phyloP scores from a whole-genome alignment of 1,140 invertebrate genomes.

The Elymnias hypermnestra region DNA sequence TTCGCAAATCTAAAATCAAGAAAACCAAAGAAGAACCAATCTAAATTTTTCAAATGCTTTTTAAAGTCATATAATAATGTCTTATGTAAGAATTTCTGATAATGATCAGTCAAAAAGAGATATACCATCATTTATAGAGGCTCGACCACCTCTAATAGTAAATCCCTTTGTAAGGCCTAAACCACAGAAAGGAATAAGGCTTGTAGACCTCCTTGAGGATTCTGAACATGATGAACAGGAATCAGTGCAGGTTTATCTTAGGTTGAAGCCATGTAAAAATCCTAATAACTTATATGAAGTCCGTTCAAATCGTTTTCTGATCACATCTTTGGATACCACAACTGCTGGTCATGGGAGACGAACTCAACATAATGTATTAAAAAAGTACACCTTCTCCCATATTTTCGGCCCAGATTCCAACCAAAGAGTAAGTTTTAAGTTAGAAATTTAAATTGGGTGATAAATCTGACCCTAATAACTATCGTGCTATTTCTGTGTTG shows the following conservation, averaged over 20 bases:
- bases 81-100: constrained; percentile 40
- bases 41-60: neutral
- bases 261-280: constrained; percentile 53
- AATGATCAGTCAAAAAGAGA: constrained; percentile 40
- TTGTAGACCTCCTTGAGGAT: constrained; percentile 57
- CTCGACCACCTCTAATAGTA: constrained; percentile 58
- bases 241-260: constrained; percentile 58
- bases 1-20: too few relatives aligned
- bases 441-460: too few relatives aligned
- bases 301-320: constrained; percentile 46
- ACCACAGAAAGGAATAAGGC: constrained; percentile 59
- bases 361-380: constrained; percentile 62
- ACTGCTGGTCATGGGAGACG: constrained; percentile 57
- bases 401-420: constrained; percentile 49
- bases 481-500: too few relatives aligned
- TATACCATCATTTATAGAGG: constrained; percentile 69
- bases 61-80: constrained; percentile 21
- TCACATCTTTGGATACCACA: constrained; percentile 57
- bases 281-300: constrained; percentile 54
- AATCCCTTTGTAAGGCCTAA: constrained; percentile 68
- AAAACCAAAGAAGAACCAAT: too few relatives aligned
- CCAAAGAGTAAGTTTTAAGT: constrained; percentile 49
- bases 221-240: constrained; percentile 52
- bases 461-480: too few relatives aligned
- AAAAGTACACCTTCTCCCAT: constrained; percentile 64